Evolutionary conservation across 2,888 invertebrate species (phyloP).

Genomic region (Rhogogaster chlorosoma): DNA sequence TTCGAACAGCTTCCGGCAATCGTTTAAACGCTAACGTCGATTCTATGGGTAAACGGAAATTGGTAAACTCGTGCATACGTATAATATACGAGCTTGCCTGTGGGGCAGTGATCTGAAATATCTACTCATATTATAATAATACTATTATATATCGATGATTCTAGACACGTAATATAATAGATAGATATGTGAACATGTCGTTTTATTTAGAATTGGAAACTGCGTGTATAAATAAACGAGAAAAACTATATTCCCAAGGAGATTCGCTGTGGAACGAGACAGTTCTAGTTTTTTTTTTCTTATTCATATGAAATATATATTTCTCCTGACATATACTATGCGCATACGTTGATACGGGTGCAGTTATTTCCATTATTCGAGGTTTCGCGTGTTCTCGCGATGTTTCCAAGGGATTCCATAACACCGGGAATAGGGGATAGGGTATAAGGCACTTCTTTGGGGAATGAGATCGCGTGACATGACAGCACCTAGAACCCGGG

Average conservation of each 20-base stretch:
- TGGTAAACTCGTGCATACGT: constrained; percentile 9
- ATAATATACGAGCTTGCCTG: not conserved
- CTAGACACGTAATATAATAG: constrained; percentile 8
- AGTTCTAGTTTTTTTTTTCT: not conserved
- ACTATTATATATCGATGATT: not conserved
- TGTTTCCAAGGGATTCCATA: constrained; percentile 20
- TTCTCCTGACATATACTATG: not conserved
- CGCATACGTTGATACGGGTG: not conserved
- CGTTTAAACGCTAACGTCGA: constrained; percentile 21
- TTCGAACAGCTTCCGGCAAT: constrained; percentile 35
- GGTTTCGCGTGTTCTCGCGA: constrained; percentile 25
- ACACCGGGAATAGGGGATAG: not conserved
- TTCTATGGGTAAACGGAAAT: constrained; percentile 31
- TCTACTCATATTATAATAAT: not conserved
- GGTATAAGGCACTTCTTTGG: constrained; percentile 16
- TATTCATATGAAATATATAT: not conserved
- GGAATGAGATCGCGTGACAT: constrained; percentile 40
- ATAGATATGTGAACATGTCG: not conserved
- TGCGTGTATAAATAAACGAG: not conserved
- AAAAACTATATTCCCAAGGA: not conserved
- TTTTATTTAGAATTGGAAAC: not conserved
- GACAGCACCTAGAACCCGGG: not conserved
- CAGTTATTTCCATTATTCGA: constrained; percentile 15
- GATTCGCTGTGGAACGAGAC: not conserved
- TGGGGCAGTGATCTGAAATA: constrained; percentile 14